Base-by-base conservation (phyloP, 2,888 invertebrate species). In the Linnaemya vulpina region DNA sequence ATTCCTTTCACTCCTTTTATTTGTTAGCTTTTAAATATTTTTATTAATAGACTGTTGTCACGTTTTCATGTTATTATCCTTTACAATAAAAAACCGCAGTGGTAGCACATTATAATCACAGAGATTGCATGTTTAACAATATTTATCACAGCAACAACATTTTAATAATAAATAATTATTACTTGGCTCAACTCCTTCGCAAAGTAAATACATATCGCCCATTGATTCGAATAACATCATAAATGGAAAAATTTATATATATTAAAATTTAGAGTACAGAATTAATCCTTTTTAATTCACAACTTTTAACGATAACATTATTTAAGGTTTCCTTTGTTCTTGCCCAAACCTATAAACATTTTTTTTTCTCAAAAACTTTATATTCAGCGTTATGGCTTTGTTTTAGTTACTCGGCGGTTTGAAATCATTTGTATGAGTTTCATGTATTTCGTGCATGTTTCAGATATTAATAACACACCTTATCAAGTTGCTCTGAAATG, bases 61-160 rank as follows among this genome's bases (percentile, higher is more conserved):
- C 74, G 74, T 51, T 65, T 80, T 60, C 43, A 13, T 46, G 11
- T 51, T 51, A 71, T 17, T 65, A 25, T 53, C 71, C 40, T 70
- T 38, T 51, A 1, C 22, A n/a, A 22, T 17, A 22, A 63, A 35
- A n/a, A 43, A 46, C 43, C 35, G 40, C 30, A 25, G 15, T 30
- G 51, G 1, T 22, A 38, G n/a, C n/a, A 63, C 17, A 55, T 65
- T 53, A 35, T 63, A 38, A 58, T 15, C 15, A 35, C 11, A 62
- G 30, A 25, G n/a, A 77, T 83, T 58, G 76, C 82, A 77, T 83
- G 82, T 83, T 77, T 11, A 38, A 71, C 40, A 76, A 58, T 58
- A 73, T 58, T 83, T 60, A 71, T 51, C 51, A 77, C 38, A 65
- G 63, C 46, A 38, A 70, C 10, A 68, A 62, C 55, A 76, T 70